Evolutionary conservation across 2,797 vertebrate genomes (phyloP), one percentile per base, ranked within the genome.

Genomic region (Chelon auratus): DNA sequence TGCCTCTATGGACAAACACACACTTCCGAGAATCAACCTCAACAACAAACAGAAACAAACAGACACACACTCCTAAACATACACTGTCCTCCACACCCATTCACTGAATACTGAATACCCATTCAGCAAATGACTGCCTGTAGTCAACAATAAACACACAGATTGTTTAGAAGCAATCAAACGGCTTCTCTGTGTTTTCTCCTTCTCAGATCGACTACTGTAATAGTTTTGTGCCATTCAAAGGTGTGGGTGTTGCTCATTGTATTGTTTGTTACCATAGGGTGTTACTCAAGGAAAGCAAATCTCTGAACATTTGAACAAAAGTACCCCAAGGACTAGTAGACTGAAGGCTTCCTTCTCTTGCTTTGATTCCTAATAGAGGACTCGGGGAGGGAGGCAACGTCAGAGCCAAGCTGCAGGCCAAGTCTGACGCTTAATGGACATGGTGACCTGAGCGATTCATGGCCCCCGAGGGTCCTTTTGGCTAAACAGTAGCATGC

Each of bases 241-340:
- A 94, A 90, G 72, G 63, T 84, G 85, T 93, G 95, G 86, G 88
- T 93, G 89, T 94, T 95, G 86, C 91, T 94, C 74, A n/a, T 88
- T 89, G 82, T 82, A 93, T 93, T 84, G 88, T 93, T 91, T 92
- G 82, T 78, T 91, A 87, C 86, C 68, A 68, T 90, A 62, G 75
- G 73, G 72, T 81, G 76, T 94, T 94, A 82, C 94, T 94, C 93
- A 93, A 94, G 93, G 93, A 90, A 93, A 94, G 93, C 92, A 91
- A 94, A 93, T 94, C 92, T 93, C 91, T 94, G 87, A 86, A 65
- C 87, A 92, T 90, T 93, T 70, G 86, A 95, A 95, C 94, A 94
- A 95, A 96, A 94, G 91, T 93, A 93, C 93, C 94, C 94, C 82
- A 92, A 95, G 94, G 95, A 95, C 93, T 91, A 91, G 89, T 89